These are phyloP conservation scores for Illadopsis cleaveri DNA, from an alignment of 2,113 vertebrate species.

Conservation along the genomic window DNA sequence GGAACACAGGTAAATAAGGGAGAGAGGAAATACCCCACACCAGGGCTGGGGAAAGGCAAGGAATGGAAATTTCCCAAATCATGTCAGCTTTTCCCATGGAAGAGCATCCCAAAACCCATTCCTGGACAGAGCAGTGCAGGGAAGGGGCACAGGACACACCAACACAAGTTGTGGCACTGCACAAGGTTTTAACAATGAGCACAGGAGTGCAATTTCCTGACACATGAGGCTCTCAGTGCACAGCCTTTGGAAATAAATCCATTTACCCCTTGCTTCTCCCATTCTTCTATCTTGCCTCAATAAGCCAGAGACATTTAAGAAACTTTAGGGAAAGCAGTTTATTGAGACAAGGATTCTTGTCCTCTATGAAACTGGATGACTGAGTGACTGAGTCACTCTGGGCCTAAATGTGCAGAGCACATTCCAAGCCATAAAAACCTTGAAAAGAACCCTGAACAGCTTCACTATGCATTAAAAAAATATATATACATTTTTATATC, in stretches of 20 bases:
- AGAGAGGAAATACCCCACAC: background rate
- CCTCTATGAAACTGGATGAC: background rate
- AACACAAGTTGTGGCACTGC: background rate
- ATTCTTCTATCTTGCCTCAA: background rate
- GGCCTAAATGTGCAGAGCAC: background rate
- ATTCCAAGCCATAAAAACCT: constrained; percentile 21
- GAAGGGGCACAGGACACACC: background rate
- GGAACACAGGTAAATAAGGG: background rate
- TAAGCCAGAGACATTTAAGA: background rate
- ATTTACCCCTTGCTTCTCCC: background rate
- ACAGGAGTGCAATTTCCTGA: background rate
- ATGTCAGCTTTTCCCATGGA: background rate
- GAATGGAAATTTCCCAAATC: background rate
- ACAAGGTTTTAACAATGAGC: background rate
- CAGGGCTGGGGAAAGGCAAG: background rate
- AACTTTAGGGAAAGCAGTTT: constrained; percentile 39
- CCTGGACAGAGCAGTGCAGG: background rate
- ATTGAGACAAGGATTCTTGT: background rate
- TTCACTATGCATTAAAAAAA: background rate
- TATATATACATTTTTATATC: background rate
- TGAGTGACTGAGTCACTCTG: background rate
- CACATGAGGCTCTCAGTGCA: accelerated
- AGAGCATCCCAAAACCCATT: background rate
- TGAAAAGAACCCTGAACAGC: background rate
- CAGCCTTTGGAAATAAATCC: background rate